Evolutionary conservation across 2,888 invertebrate genomes (phyloP), one percentile per base, ranked within the genome.

Genomic region (Ennomos quercinarius): DNA sequence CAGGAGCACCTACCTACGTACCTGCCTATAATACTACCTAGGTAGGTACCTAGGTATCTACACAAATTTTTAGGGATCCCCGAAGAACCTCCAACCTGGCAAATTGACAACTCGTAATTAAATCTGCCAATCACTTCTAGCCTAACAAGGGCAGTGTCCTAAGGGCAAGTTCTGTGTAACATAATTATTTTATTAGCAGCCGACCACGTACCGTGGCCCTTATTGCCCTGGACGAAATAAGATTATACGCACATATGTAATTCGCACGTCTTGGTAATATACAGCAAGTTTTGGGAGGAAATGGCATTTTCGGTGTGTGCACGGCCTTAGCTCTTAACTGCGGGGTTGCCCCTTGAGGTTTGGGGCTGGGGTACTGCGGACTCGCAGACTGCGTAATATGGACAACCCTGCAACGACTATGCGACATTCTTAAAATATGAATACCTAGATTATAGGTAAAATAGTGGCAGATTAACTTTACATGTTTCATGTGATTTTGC

Each of bases 151-250:
- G 65, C 67, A 17, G 44, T 47, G 60, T 60, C 60, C 61, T 70
- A 11, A 43, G 60, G 55, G 55, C 55, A 51, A 61, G 55, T 61
- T 61, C 60, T 38, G 44, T 54, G 71, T 78, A 74, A 77, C 70
- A 67, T 78, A 77, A 83, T 84, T 80, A 84, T 81, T 79, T 78
- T 78, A 80, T 80, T 82, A 78, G 71, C 73, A 66, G 71, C 67
- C 67, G 68, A 61, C 70, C 65, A 68, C 63, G 65, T 64, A 63
- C 53, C 43, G 59, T 57, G 60, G 60, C 71, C 64, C 69, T 68
- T 66, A 67, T 66, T 70, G 68, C 61, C 56, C 47, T 57, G 68
- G 61, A 65, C 72, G 60, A 67, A 73, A 71, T 63, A 71, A 70
- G 66, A 67, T 64, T 64, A 58, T 61, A 60, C 61, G 56, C 62